These are phyloP conservation scores for Polietes domitor DNA, from an alignment of 2,888 invertebrate species.

Conservation along the genomic window DNA sequence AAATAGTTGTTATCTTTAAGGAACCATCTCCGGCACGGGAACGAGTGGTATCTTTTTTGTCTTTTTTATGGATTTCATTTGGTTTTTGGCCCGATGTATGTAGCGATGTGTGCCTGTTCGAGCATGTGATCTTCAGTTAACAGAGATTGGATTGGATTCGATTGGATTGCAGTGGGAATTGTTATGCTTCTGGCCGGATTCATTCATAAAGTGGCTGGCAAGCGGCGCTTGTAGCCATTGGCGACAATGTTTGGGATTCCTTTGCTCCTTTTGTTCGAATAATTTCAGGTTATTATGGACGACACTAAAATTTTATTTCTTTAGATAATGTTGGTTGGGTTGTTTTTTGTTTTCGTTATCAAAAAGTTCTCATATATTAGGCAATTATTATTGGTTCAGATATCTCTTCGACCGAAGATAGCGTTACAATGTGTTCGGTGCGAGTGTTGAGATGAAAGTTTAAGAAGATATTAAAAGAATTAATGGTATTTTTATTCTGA, in stretches of 20 bases:
- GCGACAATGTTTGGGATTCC: slow-evolving; percentile 44
- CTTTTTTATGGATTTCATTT: neutral
- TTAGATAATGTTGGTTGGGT: neutral
- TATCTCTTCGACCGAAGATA: neutral
- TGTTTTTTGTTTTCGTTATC: slow-evolving; percentile 17
- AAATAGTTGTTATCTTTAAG: slow-evolving; percentile 67
- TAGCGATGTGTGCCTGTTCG: neutral
- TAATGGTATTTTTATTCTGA: no score
- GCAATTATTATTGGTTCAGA: slow-evolving; percentile 5
- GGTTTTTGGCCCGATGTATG: neutral
- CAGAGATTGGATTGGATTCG: neutral
- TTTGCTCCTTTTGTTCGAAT: neutral
- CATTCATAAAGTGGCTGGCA: slow-evolving; percentile 61
- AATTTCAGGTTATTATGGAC: neutral
- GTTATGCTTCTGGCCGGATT: slow-evolving; percentile 13
- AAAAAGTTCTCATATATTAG: neutral
- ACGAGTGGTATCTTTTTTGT: neutral
- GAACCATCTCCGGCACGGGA: slow-evolving; percentile 55
- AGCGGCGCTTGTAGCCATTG: slow-evolving; percentile 54
- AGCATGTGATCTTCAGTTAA: slow-evolving; percentile 5
- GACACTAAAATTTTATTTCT: neutral
- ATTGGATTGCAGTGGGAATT: neutral
- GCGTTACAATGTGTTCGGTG: neutral
- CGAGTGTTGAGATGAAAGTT: neutral
- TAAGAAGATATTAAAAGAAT: no score